A percentile compares a stretch with the other conserved stretches of the same genome.
Conservation (phyloP, 2,888 invertebrate genomes). For the Folsomia candida region DNA sequence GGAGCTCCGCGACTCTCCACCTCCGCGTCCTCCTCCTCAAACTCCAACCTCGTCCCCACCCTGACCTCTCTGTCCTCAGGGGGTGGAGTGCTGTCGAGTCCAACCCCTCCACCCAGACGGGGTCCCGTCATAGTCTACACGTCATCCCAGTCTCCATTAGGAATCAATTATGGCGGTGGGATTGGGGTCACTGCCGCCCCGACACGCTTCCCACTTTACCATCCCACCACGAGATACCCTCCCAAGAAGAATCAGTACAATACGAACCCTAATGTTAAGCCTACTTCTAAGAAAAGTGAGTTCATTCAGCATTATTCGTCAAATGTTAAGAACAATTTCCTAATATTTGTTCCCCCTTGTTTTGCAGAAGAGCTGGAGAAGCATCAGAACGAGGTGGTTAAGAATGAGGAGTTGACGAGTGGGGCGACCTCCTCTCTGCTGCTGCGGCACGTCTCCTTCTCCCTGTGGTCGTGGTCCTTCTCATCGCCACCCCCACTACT, state of each 20-base stretch:
- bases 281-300: constrained; percentile 67
- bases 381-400: constrained; percentile 86
- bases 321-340: not conserved
- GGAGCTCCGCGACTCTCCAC: not conserved
- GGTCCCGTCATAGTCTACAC: constrained; percentile 44
- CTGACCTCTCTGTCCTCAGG: constrained; percentile 56
- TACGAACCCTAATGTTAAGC: constrained; percentile 56
- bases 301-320: constrained; percentile 28
- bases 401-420: constrained; percentile 80
- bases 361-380: constrained; percentile 78
- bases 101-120: constrained; percentile 41
- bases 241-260: constrained; percentile 50
- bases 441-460: not conserved
- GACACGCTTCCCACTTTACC: constrained; percentile 51
- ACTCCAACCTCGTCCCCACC: constrained; percentile 58
- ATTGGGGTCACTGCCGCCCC: constrained; percentile 21
- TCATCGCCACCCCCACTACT: not conserved
- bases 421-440: constrained; percentile 28
- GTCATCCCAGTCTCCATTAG: constrained; percentile 28
- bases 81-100: too few relatives aligned
- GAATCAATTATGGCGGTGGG: constrained; percentile 6
- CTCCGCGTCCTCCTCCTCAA: not conserved
- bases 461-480: not conserved
- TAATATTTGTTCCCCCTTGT: constrained; percentile 42
- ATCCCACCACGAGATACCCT: constrained; percentile 52